A percentile compares a stretch with the other conserved stretches of the same genome.
These are phyloP conservation scores for Papilio dardanus DNA, from an alignment of 1,140 invertebrate genomes.

Conservation along the genomic window DNA sequence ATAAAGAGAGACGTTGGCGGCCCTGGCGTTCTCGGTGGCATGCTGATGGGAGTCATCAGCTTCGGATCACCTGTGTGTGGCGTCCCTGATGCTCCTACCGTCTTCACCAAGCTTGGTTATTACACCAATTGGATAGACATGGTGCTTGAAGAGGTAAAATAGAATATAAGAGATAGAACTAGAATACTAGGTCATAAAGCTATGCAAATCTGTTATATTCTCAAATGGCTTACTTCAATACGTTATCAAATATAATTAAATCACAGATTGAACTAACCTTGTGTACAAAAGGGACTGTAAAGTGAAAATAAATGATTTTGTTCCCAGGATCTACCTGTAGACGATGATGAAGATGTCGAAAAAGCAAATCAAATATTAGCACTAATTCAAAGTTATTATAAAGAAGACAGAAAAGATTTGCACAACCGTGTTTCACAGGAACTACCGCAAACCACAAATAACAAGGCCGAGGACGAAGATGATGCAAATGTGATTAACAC, in stretches of 20 bases:
- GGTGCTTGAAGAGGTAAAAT: conserved; percentile 58
- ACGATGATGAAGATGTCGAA: background rate
- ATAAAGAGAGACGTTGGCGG: conserved; percentile 65
- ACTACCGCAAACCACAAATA: background rate
- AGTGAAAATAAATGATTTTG: background rate
- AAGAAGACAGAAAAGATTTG: background rate
- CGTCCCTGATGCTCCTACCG: conserved; percentile 62
- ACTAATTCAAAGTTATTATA: conserved; percentile 10
- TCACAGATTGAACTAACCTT: too few species aligned
- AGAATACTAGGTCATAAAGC: too few species aligned
- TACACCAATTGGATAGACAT: conserved; percentile 65
- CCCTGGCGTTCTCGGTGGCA: conserved; percentile 56
- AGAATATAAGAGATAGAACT: background rate
- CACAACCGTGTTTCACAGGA: background rate
- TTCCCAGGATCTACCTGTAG: background rate
- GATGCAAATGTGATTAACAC: background rate
- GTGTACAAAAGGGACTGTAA: too few species aligned
- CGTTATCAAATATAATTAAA: too few species aligned
- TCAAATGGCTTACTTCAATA: too few species aligned
- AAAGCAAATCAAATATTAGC: conserved; percentile 22
- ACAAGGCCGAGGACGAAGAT: background rate
- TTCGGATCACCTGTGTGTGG: conserved; percentile 66
- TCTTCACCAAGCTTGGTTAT: conserved; percentile 67
- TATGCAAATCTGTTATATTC: too few species aligned
- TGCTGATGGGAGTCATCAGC: conserved; percentile 60